Base-by-base conservation (phyloP, 1,140 invertebrate genomes). In the Drosophila sproati region DNA sequence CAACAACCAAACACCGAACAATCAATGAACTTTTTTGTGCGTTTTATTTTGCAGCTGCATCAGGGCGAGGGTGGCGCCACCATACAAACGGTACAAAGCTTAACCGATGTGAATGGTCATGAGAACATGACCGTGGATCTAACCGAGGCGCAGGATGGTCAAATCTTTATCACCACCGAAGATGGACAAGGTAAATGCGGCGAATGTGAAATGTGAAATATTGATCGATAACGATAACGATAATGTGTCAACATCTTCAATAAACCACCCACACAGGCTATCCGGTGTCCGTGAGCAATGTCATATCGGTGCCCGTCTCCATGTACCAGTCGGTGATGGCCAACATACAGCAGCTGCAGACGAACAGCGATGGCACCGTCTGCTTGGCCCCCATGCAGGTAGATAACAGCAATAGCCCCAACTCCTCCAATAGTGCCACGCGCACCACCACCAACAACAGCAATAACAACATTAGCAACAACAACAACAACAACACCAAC, bases 291-390 rank as follows among this genome's bases (percentile, higher is more conserved):
- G 97, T 98, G 71, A 98, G 97, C 86, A 98, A 98, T 48, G 98
- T 99, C 93, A 98, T 99, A 82, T 98, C 98, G 43, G 97, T 99
- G 70, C 98, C 98, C 52, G 97, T 99, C 56, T 97, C 97, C 31
- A 98, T 99, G 96, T 99, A 99, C 94, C 98, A 99, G 93, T 97
- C 97, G 45, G 98, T 99, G 94, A 97, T 98, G 82, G 97, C 97
- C 31, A 98, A 97, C 92, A 97, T 98, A 89, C 96, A 97, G 93
- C 95, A 95, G 85, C 94, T 97, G 57, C 95, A 96, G 86, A 93
- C 94, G n/a, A 95, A 94, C 81, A 95, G 95, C 83, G 95, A 96
- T 80, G 96, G 96, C 62, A 96, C 96, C 31, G 96, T 97, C 83
- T 97, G 97, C 91, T 95, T 97, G 28, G 95, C 96, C 63, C 96